Evolutionary conservation across 2,888 invertebrate species (phyloP), one percentile per base, ranked within the genome.

Genomic region (Xiphydria camelus): DNA sequence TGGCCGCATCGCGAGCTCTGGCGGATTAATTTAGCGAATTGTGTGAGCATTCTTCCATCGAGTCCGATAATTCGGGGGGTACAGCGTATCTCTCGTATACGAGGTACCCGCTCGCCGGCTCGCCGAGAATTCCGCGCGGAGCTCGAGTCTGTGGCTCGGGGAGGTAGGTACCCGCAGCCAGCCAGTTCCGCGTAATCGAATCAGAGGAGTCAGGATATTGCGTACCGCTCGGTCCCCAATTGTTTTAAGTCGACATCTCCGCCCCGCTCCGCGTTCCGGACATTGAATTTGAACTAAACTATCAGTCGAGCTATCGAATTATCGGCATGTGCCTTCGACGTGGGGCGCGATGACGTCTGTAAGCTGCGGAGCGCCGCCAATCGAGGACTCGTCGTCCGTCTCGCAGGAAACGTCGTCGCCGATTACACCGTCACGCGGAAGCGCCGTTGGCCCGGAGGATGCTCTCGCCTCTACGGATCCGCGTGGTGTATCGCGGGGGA

Each of bases 181-280:
- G 64, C 66, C 65, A 67, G 70, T 67, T 68, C 64, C 60, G 7
- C n/a, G 58, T 72, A 73, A 75, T 73, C 65, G 66, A 72, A 73
- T 75, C 67, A 73, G 66, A 65, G 62, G 66, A 69, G 70, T 69
- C 75, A 73, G 75, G 75, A 75, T 75, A 75, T 75, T 75, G 74
- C 74, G 71, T 69, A 67, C 66, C 61, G 64, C 62, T 66, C 55
- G 58, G 59, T 55, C 61, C 57, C 59, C 73, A 73, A 75, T 75
- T 75, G 74, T 75, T 75, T 75, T 73, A 73, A 72, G 69, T 70
- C 71, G 70, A 69, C 73, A 69, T 73, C 72, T 68, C 68, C 73
- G 71, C 53, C 23, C 25, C 25, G 38, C 22, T 38, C 12, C 37
- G 14, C 29, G 19, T 12, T 35, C 66, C 71, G 74, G 75, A 75